Percentiles rank a stretch among this genome's conserved stretches.
phyloP scores from a whole-genome alignment of 1,140 invertebrate genomes.

The Vanessa tameamea region DNA sequence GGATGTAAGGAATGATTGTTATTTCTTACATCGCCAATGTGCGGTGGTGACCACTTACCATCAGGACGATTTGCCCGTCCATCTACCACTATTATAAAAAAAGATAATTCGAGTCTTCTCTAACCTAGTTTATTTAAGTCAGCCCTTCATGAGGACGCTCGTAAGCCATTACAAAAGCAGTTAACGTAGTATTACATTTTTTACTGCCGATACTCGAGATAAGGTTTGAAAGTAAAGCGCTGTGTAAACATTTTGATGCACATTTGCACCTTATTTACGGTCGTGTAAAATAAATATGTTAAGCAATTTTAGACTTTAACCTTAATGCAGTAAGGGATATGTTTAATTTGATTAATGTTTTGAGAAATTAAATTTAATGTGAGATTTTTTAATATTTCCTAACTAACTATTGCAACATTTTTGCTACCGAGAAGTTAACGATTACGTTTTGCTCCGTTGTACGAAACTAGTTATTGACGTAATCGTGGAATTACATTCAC shows the following conservation, averaged over 20 bases:
- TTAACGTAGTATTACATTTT: constrained; percentile 40
- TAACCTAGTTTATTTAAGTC: constrained; percentile 12
- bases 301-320: constrained; percentile 18
- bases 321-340: neutral
- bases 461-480: constrained; percentile 3
- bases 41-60: too few species aligned
- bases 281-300: constrained; percentile 25
- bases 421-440: constrained; percentile 21
- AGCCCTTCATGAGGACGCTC: constrained; percentile 26
- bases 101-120: neutral
- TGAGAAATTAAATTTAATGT: constrained; percentile 4
- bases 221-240: constrained; percentile 37
- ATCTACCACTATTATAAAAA: too few species aligned
- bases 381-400: constrained; percentile 23
- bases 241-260: constrained; percentile 35
- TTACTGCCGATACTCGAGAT: constrained; percentile 45
- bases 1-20: too few species aligned
- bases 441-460: constrained; percentile 6
- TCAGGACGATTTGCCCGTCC: too few species aligned
- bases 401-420: constrained; percentile 16
- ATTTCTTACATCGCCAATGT: too few species aligned
- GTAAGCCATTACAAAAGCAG: constrained; percentile 21
- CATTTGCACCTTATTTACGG: constrained; percentile 47
- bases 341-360: neutral
- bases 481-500: constrained; percentile 4